Conservation (phyloP, 2,888 invertebrate species). For the Luffia ferchaultella region DNA sequence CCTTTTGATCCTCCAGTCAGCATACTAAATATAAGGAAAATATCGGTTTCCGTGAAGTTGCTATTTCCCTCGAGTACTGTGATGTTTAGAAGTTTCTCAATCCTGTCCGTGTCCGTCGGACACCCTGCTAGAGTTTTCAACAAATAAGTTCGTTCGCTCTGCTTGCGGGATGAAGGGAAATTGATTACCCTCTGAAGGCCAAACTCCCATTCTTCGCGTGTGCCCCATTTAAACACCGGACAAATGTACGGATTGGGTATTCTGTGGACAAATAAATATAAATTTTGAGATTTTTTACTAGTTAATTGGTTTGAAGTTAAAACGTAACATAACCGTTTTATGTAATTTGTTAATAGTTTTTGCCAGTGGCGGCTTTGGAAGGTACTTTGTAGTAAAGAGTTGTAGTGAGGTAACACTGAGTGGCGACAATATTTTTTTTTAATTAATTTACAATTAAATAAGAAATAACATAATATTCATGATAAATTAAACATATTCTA, state of each 20-base stretch:
- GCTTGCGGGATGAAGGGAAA: slow-evolving; percentile 74
- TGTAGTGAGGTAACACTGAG: too few species aligned
- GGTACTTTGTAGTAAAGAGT: too few species aligned
- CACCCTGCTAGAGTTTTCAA: slow-evolving; percentile 82
- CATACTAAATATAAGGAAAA: slow-evolving; percentile 79
- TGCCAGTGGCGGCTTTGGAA: too few species aligned
- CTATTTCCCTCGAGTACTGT: slow-evolving; percentile 74
- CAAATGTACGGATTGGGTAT: slow-evolving; percentile 80
- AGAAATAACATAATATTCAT: too few species aligned
- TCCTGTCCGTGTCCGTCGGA: slow-evolving; percentile 75
- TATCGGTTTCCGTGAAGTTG: slow-evolving; percentile 80
- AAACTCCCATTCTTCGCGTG: slow-evolving; percentile 82
- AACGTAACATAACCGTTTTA: too few species aligned
- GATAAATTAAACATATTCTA: too few species aligned
- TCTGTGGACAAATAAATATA: slow-evolving; percentile 43
- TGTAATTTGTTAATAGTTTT: too few species aligned
- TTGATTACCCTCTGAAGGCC: slow-evolving; percentile 79
- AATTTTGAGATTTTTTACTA: too few species aligned
- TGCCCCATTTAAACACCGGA: slow-evolving; percentile 84
- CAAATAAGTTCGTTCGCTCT: slow-evolving; percentile 79
- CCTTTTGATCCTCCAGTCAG: slow-evolving; percentile 75
- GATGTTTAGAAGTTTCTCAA: slow-evolving; percentile 69
- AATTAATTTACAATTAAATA: too few species aligned
- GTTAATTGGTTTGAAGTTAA: too few species aligned
- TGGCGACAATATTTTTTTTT: too few species aligned